These are phyloP conservation scores for Metopolophium dirhodum DNA, from an alignment of 1,140 invertebrate genomes.

Conservation along the genomic window DNA sequence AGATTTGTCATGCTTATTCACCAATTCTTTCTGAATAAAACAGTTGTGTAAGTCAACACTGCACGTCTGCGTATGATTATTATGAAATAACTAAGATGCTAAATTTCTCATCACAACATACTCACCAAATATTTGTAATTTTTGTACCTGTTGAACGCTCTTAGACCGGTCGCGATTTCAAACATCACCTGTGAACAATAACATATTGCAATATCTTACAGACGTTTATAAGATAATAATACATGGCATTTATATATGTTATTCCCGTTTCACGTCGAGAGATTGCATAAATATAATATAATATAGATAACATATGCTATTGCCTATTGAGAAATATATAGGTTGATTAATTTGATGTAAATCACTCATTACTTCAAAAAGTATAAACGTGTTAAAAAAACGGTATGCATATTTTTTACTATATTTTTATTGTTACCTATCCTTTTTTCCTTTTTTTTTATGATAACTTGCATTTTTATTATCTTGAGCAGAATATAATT, in stretches of 20 bases:
- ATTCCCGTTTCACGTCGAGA: neutral
- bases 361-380: too few relatives aligned
- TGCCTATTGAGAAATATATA: too few relatives aligned
- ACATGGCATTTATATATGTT: neutral
- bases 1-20: neutral
- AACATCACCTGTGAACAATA: conserved; percentile 69
- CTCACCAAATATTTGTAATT: conserved; percentile 63
- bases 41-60: neutral
- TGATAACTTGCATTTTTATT: too few relatives aligned
- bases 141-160: conserved; percentile 70
- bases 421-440: too few relatives aligned
- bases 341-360: too few relatives aligned
- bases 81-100: neutral
- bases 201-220: neutral
- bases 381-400: too few relatives aligned
- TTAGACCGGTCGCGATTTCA: conserved; percentile 80
- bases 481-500: too few relatives aligned
- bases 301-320: too few relatives aligned
- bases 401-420: too few relatives aligned
- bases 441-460: too few relatives aligned
- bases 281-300: neutral
- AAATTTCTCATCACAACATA: neutral
- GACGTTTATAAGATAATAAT: neutral
- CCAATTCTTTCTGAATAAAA: conserved; percentile 2
- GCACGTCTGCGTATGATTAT: neutral